These are phyloP conservation scores for Hydractinia echinata DNA, from an alignment of 30 jellyfish, hydroid and myxozoan species.

Conservation along the genomic window DNA sequence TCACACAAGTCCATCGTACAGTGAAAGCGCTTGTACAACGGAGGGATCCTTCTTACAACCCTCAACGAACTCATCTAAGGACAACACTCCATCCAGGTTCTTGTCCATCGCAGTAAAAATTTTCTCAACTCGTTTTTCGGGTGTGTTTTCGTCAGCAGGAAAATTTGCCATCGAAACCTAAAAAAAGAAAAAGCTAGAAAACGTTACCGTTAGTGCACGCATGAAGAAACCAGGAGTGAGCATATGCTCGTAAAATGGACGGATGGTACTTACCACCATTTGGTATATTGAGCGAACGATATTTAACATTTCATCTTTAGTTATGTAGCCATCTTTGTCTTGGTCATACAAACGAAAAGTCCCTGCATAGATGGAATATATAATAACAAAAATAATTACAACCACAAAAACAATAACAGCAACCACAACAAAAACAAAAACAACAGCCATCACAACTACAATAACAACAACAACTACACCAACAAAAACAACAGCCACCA, in stretches of 20 bases:
- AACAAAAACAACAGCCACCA: too few species aligned
- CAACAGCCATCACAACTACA: too few species aligned
- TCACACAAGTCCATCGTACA: background rate
- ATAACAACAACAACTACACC: too few species aligned
- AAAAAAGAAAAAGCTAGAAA: background rate
- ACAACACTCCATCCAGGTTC: background rate
- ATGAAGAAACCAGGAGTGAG: too few species aligned
- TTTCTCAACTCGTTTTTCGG: constrained; percentile 5
- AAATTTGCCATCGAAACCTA: background rate
- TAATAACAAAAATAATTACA: too few species aligned
- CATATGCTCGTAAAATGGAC: background rate
- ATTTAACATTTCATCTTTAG: background rate
- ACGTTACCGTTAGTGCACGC: too few species aligned
- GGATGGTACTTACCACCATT: background rate
- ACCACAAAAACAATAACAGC: too few species aligned
- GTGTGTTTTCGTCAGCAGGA: background rate
- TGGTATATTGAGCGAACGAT: background rate
- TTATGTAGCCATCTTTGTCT: constrained; percentile 4
- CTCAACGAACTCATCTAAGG: background rate
- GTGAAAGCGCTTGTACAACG: background rate
- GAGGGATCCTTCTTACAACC: constrained; percentile 1
- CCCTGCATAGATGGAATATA: background rate
- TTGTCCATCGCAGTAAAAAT: background rate
- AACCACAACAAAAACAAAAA: too few species aligned
- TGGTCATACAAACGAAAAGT: constrained; percentile 1